These are phyloP conservation scores for Mactromeris polynyma DNA, from an alignment of 2,888 invertebrate species.

Conservation along the genomic window DNA sequence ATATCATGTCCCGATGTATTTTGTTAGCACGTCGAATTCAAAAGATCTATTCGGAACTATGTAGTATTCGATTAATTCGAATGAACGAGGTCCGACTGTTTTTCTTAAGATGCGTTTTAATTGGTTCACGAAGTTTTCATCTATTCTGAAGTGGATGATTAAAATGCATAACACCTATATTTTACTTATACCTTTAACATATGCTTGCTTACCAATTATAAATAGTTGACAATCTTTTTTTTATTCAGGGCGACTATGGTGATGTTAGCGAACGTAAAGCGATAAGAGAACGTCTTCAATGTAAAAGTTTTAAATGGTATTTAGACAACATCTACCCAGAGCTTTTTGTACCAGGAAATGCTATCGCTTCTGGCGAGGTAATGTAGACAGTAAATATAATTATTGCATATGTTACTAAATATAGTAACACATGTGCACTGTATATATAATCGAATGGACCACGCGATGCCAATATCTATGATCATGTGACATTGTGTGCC, in stretches of 20 bases:
- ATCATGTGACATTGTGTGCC: no score
- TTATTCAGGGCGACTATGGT: slow-evolving; percentile 94
- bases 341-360: slow-evolving; percentile 97
- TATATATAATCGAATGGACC: no score
- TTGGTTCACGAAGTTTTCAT: background rate
- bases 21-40: no score
- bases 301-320: slow-evolving; percentile 99
- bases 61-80: no score
- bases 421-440: no score
- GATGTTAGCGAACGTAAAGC: slow-evolving; percentile 94
- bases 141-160: background rate
- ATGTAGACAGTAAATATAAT: background rate
- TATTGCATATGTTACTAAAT: background rate
- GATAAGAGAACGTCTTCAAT: slow-evolving; percentile 94
- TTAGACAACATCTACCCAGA: slow-evolving; percentile 99
- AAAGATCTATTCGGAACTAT: no score
- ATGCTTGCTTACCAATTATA: background rate
- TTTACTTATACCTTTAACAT: background rate
- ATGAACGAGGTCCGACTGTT: no score
- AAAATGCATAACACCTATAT: background rate
- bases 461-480: no score
- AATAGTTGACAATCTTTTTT: background rate
- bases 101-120: no score
- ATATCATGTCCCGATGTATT: no score
- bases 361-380: slow-evolving; percentile 99